These are phyloP conservation scores for Bombus polaris DNA, from an alignment of 1,140 invertebrate genomes.

Conservation along the genomic window DNA sequence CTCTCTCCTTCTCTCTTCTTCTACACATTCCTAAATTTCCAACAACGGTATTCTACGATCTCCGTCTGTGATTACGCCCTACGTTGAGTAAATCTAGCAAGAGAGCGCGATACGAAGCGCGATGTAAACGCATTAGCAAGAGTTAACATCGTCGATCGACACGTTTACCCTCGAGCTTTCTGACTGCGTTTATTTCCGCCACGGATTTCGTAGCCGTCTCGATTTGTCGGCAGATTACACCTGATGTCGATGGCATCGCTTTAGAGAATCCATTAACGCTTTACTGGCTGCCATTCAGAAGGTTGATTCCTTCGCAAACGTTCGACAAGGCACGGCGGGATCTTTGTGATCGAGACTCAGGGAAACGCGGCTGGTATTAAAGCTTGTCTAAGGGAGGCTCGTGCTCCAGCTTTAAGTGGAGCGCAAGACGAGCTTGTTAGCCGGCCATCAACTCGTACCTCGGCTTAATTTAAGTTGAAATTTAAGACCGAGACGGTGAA, in stretches of 20 bases:
- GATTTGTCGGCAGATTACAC: slow-evolving; percentile 15
- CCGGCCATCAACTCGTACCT: background rate
- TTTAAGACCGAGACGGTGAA: background rate
- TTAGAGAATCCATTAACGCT: slow-evolving; percentile 54
- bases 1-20: no score
- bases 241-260: background rate
- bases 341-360: background rate
- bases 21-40: background rate
- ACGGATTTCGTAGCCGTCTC: slow-evolving; percentile 22
- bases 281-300: slow-evolving; percentile 8
- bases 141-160: slow-evolving; percentile 7
- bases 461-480: background rate
- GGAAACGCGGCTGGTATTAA: background rate
- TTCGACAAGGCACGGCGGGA: background rate
- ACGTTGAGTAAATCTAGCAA: background rate
- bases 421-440: slow-evolving; percentile 14
- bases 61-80: background rate
- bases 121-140: slow-evolving; percentile 43
- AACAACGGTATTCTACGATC: background rate
- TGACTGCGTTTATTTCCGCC: slow-evolving; percentile 49
- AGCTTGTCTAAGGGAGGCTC: background rate
- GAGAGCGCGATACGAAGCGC: background rate
- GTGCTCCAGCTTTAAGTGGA: slow-evolving; percentile 12
- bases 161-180: slow-evolving; percentile 35
- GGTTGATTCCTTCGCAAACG: slow-evolving; percentile 42